Percentiles rank a stretch among this genome's conserved stretches.
phyloP scores from a whole-genome alignment of 2,113 vertebrate genomes.

The Mormyrus iriodes region DNA sequence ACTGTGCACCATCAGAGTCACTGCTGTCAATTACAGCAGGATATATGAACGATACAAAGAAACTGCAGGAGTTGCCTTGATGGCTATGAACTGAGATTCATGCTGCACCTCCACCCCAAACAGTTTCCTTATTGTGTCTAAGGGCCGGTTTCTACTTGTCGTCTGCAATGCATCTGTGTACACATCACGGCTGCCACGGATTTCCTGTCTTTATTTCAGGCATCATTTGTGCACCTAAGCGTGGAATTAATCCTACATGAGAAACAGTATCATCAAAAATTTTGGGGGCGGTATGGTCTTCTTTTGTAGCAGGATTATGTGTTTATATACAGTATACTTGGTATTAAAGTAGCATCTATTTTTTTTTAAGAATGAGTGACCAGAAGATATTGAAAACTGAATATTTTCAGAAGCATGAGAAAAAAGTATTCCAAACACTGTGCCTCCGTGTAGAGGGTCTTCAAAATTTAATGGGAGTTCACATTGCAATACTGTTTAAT shows the following conservation, averaged over 20 bases:
- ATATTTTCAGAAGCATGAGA: neutral
- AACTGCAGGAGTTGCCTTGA: neutral
- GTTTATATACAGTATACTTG: neutral
- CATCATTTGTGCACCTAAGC: neutral
- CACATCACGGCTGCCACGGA: neutral
- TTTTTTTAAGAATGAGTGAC: too few species aligned
- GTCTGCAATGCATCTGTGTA: neutral
- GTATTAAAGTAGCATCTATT: neutral
- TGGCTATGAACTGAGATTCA: neutral
- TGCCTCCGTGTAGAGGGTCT: neutral
- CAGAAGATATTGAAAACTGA: neutral
- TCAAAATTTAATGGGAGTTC: neutral
- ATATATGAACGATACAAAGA: neutral
- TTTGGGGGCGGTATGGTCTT: too few species aligned
- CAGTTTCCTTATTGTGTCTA: neutral
- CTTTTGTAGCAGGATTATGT: neutral
- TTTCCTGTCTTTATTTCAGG: neutral
- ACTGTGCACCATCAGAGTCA: neutral
- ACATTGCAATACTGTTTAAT: neutral
- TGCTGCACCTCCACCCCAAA: neutral
- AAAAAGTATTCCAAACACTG: too few species aligned
- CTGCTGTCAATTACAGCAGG: neutral
- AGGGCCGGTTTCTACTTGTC: neutral
- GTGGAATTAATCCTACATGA: neutral
- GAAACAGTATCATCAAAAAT: too few species aligned